A percentile compares a stretch with the other conserved stretches of the same genome.
These are phyloP conservation scores for Ornithoptera priamus DNA, from an alignment of 2,888 invertebrate species.

Conservation along the genomic window DNA sequence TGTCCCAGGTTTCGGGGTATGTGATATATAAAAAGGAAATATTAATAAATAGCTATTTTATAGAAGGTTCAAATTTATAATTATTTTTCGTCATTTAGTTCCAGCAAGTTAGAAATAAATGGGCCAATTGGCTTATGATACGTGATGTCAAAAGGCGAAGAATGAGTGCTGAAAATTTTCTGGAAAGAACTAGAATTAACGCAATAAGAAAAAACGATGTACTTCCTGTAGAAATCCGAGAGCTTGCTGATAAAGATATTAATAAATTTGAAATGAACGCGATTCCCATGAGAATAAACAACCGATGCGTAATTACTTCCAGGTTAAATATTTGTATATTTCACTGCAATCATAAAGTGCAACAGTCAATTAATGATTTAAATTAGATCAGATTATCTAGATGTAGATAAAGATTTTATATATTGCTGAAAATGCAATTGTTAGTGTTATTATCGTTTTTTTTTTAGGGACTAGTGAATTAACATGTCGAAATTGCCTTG, in stretches of 20 bases:
- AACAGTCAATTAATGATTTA: too few relatives aligned
- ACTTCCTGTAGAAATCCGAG: conserved; percentile 89
- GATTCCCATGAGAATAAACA: conserved; percentile 81
- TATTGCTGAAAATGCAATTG: too few relatives aligned
- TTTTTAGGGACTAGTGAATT: too few relatives aligned
- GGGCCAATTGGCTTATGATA: conserved; percentile 91
- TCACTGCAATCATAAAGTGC: too few relatives aligned
- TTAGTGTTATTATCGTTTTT: too few relatives aligned
- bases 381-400: too few relatives aligned
- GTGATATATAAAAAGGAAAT: conserved; percentile 27
- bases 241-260: conserved; percentile 88
- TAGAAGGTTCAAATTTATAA: neutral
- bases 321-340: conserved; percentile 47
- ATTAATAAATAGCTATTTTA: neutral
- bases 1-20: conserved; percentile 61
- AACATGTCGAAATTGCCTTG: too few relatives aligned
- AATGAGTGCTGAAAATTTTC: conserved; percentile 85
- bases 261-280: conserved; percentile 88
- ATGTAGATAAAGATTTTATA: too few relatives aligned
- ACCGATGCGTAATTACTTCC: conserved; percentile 94
- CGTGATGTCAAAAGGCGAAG: conserved; percentile 92
- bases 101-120: conserved; percentile 87
- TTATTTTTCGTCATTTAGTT: conserved; percentile 65
- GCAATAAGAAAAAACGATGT: conserved; percentile 91
- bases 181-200: conserved; percentile 89